Evolutionary conservation across 2,113 vertebrate species (phyloP).

Genomic region (Halichoerus grypus): DNA sequence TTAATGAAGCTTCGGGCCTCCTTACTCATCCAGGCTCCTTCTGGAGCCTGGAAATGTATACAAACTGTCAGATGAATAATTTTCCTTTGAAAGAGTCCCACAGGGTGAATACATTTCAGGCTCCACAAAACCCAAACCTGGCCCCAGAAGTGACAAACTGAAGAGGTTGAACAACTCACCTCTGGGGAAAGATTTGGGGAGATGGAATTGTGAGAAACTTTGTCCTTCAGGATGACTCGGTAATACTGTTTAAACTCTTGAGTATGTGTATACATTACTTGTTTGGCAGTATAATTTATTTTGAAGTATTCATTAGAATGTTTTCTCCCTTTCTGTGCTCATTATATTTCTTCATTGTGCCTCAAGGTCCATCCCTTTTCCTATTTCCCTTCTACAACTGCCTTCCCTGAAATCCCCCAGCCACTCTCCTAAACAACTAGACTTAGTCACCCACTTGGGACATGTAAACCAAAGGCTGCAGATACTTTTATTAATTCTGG

Average conservation of each 20-base stretch:
- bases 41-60: neutral
- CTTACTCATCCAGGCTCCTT: neutral
- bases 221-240: neutral
- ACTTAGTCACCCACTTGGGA: neutral
- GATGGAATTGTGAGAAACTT: neutral
- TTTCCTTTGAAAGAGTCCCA: neutral
- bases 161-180: neutral
- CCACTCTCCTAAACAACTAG: neutral
- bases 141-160: neutral
- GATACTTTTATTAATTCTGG: neutral
- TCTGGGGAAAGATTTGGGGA: neutral
- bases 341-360: neutral
- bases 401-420: neutral
- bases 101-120: neutral
- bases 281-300: neutral
- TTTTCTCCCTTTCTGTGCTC: neutral
- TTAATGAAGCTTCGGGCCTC: neutral
- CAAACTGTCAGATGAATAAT: neutral
- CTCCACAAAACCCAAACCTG: neutral
- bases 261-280: neutral
- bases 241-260: neutral
- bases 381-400: fast-evolving
- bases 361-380: neutral
- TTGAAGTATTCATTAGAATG: neutral
- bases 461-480: neutral